phyloP scores from a whole-genome alignment of 2,113 vertebrate species.

The Zeus faber region DNA sequence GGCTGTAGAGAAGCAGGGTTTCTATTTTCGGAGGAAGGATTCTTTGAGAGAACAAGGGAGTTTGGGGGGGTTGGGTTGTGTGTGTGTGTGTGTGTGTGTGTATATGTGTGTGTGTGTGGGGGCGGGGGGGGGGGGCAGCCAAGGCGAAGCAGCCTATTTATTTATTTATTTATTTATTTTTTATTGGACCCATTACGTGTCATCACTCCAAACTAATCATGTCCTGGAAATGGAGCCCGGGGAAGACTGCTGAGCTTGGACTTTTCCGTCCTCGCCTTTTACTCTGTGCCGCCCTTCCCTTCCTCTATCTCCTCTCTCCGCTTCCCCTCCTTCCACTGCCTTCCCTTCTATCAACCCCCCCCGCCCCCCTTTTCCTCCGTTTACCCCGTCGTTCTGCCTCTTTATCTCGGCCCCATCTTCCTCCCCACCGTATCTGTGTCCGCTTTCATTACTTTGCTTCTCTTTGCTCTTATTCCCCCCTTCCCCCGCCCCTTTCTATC shows the following conservation, averaged over 20 bases:
- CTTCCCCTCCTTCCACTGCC: slow-evolving; percentile 15
- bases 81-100: slow-evolving; percentile 6
- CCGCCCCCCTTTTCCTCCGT: slow-evolving; percentile 12
- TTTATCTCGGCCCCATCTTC: slow-evolving; percentile 56
- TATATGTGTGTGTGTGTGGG: not conserved
- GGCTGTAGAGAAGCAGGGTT: slow-evolving; percentile 24
- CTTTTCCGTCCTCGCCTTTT: slow-evolving; percentile 24
- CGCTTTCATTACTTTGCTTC: not conserved
- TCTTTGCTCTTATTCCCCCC: slow-evolving; percentile 10
- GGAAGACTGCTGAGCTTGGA: slow-evolving; percentile 65
- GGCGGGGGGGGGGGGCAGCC: not conserved
- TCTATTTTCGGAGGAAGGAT: not conserved
- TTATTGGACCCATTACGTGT: slow-evolving; percentile 60
- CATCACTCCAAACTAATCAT: slow-evolving; percentile 71
- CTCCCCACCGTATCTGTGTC: not conserved
- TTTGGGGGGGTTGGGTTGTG: slow-evolving; percentile 33
- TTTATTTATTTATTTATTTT: slow-evolving; percentile 17
- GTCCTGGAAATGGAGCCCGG: slow-evolving; percentile 69
- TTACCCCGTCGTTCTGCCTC: slow-evolving; percentile 40
- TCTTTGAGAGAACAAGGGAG: slow-evolving; percentile 12
- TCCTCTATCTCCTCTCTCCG: slow-evolving; percentile 10
- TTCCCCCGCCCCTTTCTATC: slow-evolving; percentile 41
- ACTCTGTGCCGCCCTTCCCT: slow-evolving; percentile 21
- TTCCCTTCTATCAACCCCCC: not conserved
- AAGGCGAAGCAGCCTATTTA: slow-evolving; percentile 14